Evolutionary conservation across 2,113 vertebrate genomes (phyloP).

Genomic region (Entomyzon cyanotis): DNA sequence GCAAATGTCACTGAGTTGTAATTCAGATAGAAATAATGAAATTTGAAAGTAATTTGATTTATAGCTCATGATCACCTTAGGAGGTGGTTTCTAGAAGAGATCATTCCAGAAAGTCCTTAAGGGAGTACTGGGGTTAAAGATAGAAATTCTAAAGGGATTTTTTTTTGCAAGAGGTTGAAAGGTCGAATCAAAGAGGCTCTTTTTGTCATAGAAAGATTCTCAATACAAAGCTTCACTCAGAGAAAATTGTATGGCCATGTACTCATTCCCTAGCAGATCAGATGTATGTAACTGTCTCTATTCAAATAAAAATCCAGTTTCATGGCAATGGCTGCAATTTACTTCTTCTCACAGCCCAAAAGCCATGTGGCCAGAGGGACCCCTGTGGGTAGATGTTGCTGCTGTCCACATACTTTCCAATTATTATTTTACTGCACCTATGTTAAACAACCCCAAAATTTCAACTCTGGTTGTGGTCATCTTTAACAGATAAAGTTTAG

Average conservation of each 20-base stretch:
- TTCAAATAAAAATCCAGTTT: neutral
- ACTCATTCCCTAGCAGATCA: neutral
- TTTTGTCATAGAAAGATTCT: neutral
- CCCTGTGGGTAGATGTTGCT: neutral
- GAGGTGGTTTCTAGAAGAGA: neutral
- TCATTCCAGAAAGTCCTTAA: neutral
- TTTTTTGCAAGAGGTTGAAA: neutral
- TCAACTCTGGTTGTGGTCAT: neutral
- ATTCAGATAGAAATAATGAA: neutral
- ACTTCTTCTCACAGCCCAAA: neutral
- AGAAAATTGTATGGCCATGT: neutral
- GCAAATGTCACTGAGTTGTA: neutral
- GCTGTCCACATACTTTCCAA: neutral
- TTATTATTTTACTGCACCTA: neutral
- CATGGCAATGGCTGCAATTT: neutral
- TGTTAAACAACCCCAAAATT: neutral
- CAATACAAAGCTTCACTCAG: neutral
- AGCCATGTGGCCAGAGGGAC: neutral
- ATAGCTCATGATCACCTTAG: neutral
- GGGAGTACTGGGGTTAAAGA: neutral
- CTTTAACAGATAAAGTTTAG: neutral
- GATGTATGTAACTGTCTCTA: neutral
- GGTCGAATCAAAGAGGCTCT: neutral
- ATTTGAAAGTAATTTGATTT: neutral
- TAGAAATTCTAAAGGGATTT: neutral